These are phyloP conservation scores for Blennius ocellaris DNA, from an alignment of 2,113 vertebrate species.

Conservation along the genomic window DNA sequence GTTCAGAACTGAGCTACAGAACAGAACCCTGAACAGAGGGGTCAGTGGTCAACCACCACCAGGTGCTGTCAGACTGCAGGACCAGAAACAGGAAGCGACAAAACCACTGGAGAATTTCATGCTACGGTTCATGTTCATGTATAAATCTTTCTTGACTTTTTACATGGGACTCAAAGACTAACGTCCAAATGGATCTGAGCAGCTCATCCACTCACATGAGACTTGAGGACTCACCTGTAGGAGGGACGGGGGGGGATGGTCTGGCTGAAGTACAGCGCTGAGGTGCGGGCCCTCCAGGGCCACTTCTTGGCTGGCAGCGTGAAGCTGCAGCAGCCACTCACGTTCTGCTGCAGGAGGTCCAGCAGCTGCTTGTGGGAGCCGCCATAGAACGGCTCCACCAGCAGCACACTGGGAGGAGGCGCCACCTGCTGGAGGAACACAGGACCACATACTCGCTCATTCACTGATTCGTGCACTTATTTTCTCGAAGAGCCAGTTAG, in stretches of 20 bases:
- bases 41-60: no score
- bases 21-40: conserved; percentile 86
- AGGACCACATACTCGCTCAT: not conserved
- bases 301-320: conserved; percentile 96
- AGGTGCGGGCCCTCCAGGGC: conserved; percentile 94
- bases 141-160: no score
- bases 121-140: no score
- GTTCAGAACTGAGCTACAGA: conserved; percentile 95
- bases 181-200: no score
- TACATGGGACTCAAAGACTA: no score
- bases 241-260: conserved; percentile 81
- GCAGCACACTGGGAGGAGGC: conserved; percentile 83
- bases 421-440: conserved; percentile 18
- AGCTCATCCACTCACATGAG: no score
- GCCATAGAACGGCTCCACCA: conserved; percentile 94
- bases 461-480: no score
- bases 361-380: conserved; percentile 96
- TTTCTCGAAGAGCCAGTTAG: no score
- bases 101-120: no score
- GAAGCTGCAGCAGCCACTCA: conserved; percentile 82
- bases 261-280: conserved; percentile 92
- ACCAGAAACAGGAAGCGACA: no score
- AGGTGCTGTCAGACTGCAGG: no score
- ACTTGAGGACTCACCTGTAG: conserved; percentile 85
- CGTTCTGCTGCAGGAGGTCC: conserved; percentile 88